A percentile compares a stretch with the other conserved stretches of the same genome.
These are phyloP conservation scores for Syrmaticus mikado DNA, from an alignment of 2,113 vertebrate species.

Conservation along the genomic window DNA sequence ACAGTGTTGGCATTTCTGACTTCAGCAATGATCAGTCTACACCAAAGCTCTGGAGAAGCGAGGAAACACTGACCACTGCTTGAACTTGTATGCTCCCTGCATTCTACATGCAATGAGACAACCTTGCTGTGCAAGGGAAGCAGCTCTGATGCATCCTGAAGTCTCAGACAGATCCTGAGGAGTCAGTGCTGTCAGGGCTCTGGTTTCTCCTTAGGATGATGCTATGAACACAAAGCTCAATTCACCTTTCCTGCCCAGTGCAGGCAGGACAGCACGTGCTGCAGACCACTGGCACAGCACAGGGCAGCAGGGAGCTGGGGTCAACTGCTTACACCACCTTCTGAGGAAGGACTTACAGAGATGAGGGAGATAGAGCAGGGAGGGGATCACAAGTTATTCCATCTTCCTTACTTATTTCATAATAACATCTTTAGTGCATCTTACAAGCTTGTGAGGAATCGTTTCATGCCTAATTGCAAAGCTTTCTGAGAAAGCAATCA, in stretches of 20 bases:
- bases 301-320: neutral
- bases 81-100: accelerated
- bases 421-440: constrained; percentile 39
- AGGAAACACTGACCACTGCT: neutral
- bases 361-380: neutral
- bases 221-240: neutral
- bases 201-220: neutral
- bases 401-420: constrained; percentile 37
- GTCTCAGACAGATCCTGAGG: neutral
- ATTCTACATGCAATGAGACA: accelerated
- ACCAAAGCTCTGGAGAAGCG: neutral
- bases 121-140: neutral
- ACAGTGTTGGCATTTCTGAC: neutral
- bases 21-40: neutral
- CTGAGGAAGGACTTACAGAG: neutral
- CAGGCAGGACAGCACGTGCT: neutral
- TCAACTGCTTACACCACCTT: neutral
- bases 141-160: neutral
- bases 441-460: neutral
- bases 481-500: constrained; percentile 51
- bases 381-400: neutral
- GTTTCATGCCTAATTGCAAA: constrained; percentile 54
- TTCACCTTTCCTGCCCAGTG: neutral
- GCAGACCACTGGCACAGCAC: neutral
- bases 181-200: neutral